Conservation (phyloP, 2,797 vertebrate species). For the Phoebastria nigripes region DNA sequence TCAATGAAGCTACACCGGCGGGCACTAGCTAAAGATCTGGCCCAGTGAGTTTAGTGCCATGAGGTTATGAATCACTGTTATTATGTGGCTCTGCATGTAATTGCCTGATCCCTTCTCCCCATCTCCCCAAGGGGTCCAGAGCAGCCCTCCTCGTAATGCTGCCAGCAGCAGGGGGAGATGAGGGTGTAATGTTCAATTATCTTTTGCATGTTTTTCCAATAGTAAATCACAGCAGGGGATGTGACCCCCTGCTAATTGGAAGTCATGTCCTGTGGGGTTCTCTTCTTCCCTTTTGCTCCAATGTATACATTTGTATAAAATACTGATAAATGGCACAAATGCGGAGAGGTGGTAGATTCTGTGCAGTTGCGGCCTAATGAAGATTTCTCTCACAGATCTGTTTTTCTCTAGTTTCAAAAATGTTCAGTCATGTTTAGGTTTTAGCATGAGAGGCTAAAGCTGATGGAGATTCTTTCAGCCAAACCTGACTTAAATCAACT, state of each 20-base stretch:
- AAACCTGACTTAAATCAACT: background rate
- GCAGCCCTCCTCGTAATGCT: background rate
- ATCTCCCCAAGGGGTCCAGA: background rate
- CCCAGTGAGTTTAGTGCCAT: constrained; percentile 48
- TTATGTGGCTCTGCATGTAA: constrained; percentile 27
- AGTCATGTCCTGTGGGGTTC: constrained; percentile 46
- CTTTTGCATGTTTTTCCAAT: constrained; percentile 59
- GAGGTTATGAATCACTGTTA: constrained; percentile 53
- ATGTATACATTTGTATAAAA: constrained; percentile 48
- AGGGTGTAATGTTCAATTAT: constrained; percentile 58
- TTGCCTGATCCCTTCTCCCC: constrained; percentile 20
- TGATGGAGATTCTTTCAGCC: background rate
- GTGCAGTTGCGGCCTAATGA: accelerated
- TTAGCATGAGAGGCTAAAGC: background rate
- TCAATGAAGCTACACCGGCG: constrained; percentile 36
- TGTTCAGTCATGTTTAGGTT: background rate
- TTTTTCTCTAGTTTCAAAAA: background rate
- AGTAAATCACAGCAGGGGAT: constrained; percentile 46
- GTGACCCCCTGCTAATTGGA: constrained; percentile 67
- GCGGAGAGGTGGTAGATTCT: background rate
- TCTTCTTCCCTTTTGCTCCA: constrained; percentile 25
- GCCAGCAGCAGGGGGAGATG: constrained; percentile 41
- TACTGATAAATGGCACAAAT: constrained; percentile 31
- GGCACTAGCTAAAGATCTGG: constrained; percentile 54
- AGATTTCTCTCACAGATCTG: background rate